Base-by-base conservation (phyloP, 2,113 vertebrate genomes). In the Brachypteracias leptosomus region DNA sequence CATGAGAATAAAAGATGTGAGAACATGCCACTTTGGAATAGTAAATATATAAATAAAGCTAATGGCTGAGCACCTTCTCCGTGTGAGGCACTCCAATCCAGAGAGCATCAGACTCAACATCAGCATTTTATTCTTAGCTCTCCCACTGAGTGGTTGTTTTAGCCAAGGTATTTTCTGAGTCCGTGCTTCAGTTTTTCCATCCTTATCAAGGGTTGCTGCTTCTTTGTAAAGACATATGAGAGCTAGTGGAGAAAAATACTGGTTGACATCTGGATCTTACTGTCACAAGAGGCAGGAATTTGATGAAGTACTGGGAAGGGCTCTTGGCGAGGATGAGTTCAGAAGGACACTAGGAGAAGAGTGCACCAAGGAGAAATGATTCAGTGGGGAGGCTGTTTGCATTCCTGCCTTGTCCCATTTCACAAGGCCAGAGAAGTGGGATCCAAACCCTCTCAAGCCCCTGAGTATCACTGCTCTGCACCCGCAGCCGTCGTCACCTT, bases 401-500 rank as follows among this genome's bases (percentile, higher is more conserved):
- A 2, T 80, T 92, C 83, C 35, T 71, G 51, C 16, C 88, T 29
- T 62, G 55, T 67, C 17, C 10, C 4, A 65, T 66, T 90, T 70
- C 61, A 63, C 92, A 85, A 97, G 96, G 95, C 89, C 91, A 57
- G 28, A 38, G 72, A 16, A 57, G 68, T 57, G 57, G 80, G 85
- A 52, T 35, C 74, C 66, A 57, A 59, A 16, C 5, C 68, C 79
- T 54, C 6, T 68, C 68, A 51, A 85, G 93, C 16, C 87, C 95
- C 1, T 93, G 63, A 63, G 46, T 90, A 67, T 58, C 75, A 40
- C 59, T 1, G 57, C 17, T 4, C 87, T 47, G 35, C 86, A 59
- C 33, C 91, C 87, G 92, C 95, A 86, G 92, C 33, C 80, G 38
- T 59, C 58, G 66, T 95, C 95, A 95, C 97, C 97, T 97, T 94